These are phyloP conservation scores for Drosophila pseudotakahashii DNA, from an alignment of 2,888 invertebrate genomes.

Conservation along the genomic window DNA sequence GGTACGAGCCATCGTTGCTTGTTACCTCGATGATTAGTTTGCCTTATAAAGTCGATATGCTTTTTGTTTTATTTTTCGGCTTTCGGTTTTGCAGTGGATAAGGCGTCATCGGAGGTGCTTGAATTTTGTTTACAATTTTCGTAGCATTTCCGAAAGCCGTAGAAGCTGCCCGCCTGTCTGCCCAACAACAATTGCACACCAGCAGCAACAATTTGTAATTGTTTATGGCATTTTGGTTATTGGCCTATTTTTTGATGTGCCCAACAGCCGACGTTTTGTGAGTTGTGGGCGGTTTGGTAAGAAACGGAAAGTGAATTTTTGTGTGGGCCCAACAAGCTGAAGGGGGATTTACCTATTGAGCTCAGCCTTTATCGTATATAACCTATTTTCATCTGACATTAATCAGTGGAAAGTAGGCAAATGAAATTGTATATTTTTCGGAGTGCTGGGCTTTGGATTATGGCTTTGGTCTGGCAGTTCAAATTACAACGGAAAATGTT, in stretches of 20 bases:
- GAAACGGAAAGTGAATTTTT: conserved; percentile 32
- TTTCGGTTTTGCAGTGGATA: conserved; percentile 16
- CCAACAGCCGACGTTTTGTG: conserved; percentile 14
- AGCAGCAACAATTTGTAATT: conserved; percentile 39
- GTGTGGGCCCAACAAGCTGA: conserved; percentile 28
- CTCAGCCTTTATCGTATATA: conserved; percentile 5
- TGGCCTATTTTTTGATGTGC: conserved; percentile 47
- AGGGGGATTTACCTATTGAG: conserved; percentile 34
- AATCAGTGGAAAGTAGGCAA: conserved; percentile 38
- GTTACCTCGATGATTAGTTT: conserved; percentile 60
- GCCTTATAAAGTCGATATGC: conserved; percentile 32
- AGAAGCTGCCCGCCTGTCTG: conserved; percentile 44
- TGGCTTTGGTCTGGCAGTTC: conserved; percentile 14
- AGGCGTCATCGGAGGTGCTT: conserved; percentile 45
- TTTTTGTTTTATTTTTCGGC: not conserved
- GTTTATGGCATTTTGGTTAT: conserved; percentile 54
- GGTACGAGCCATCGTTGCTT: conserved; percentile 49
- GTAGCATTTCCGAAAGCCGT: conserved; percentile 51
- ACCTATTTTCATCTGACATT: conserved; percentile 41
- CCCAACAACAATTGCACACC: conserved; percentile 39
- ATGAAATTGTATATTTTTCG: conserved; percentile 32
- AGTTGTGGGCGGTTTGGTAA: conserved; percentile 42
- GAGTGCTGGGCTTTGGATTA: conserved; percentile 7
- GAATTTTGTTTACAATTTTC: conserved; percentile 50
- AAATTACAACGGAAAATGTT: conserved; percentile 26